Evolutionary conservation across 2,113 vertebrate species (phyloP).

Genomic region (Leucosticte australis): DNA sequence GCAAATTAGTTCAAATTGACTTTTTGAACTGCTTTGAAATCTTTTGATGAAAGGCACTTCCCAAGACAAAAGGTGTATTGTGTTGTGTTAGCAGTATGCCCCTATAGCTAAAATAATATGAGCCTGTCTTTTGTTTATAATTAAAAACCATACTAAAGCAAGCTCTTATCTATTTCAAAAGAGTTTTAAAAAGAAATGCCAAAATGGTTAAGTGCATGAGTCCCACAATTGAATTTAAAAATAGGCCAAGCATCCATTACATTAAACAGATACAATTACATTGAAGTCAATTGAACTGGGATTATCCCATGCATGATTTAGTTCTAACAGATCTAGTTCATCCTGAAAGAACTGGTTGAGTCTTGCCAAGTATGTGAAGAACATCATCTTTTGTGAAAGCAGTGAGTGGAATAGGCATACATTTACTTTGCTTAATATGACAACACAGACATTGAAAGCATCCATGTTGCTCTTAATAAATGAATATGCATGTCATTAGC

Average conservation of each 20-base stretch:
- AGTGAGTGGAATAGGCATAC: not conserved
- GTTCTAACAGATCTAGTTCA: not conserved
- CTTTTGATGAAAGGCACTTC: not conserved
- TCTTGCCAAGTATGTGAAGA: not conserved
- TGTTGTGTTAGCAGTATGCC: not conserved
- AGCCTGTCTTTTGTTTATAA: constrained; percentile 1
- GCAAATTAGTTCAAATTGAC: not conserved
- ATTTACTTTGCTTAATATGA: not conserved
- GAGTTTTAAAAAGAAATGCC: constrained; percentile 9
- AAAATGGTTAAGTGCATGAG: not conserved
- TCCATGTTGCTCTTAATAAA: not conserved
- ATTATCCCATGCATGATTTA: not conserved
- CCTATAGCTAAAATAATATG: not conserved
- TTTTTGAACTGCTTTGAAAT: constrained; percentile 31
- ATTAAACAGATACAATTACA: constrained; percentile 14
- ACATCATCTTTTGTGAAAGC: not conserved
- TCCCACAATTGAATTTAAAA: not conserved
- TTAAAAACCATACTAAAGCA: not conserved
- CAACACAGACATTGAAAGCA: not conserved
- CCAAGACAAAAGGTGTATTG: not conserved
- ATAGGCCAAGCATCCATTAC: not conserved
- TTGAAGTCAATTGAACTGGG: not conserved
- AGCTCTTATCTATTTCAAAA: constrained; percentile 12
- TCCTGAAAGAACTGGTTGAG: not conserved
- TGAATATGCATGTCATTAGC: not conserved